Evolutionary conservation across 2,797 vertebrate species (phyloP), one percentile per base, ranked within the genome.

Genomic region (Synanceia verrucosa): DNA sequence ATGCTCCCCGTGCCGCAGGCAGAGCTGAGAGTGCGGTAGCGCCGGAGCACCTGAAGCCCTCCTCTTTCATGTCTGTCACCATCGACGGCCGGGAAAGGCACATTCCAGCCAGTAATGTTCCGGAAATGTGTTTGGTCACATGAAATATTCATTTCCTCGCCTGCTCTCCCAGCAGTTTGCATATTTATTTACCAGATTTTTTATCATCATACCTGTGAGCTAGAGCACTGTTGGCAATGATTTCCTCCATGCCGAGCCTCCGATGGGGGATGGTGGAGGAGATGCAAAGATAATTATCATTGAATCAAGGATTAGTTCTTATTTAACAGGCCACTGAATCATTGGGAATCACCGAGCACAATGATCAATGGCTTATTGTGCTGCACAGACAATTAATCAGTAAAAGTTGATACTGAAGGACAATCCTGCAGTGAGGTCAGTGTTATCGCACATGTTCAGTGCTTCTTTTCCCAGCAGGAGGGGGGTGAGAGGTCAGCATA

Each of bases 61-160:
- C 76, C 78, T 79, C 87, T 89, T 88, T 91, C 88, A 93, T 91
- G 86, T 91, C 80, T 83, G 81, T 82, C 86, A 84, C 79, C 26
- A 13, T 5, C 85, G 89, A 90, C 89, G 88, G 79, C 61, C 24
- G 16, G 76, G 82, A 79, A 70, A 88, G 76, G 58, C 65, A 78
- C 52, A 39, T 76, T 74, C 78, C 19, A 68, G 67, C 66, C 84
- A 65, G 51, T 52, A 44, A n/a, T 72, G 66, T 79, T 84, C 78
- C 70, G 86, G 76, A 87, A 92, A 91, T 76, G 55, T 77, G 85
- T 91, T 89, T 88, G 86, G 86, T 44, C 65, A 78, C 62, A 92
- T 94, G 70, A 94, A 94, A 93, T 92, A 93, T 92, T 91, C 60
- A 93, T 93, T 77, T 69, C 60, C 58, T 44, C 65, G 43, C 58